Conservation (phyloP, 2,113 vertebrate genomes). For the Odontophorus gujanensis region DNA sequence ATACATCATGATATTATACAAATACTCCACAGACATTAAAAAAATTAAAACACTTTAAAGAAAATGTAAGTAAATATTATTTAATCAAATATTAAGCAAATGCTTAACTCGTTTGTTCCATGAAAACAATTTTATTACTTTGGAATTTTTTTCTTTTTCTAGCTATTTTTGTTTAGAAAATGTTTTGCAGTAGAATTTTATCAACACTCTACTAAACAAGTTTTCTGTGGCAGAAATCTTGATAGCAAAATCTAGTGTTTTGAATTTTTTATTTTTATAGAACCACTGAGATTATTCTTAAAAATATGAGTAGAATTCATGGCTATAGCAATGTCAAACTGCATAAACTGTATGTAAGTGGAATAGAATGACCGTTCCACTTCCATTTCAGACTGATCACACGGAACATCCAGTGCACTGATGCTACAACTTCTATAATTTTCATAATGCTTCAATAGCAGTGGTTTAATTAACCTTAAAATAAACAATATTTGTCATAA, state of each 20-base stretch:
- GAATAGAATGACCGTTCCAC: slow-evolving; percentile 43
- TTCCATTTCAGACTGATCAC: slow-evolving; percentile 56
- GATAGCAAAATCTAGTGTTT: slow-evolving; percentile 75
- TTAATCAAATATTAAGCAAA: slow-evolving; percentile 82
- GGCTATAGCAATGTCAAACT: slow-evolving; percentile 64
- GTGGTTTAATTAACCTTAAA: slow-evolving; percentile 70
- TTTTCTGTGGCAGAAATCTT: slow-evolving; percentile 79
- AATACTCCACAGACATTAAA: slow-evolving; percentile 87
- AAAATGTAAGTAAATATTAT: slow-evolving; percentile 83
- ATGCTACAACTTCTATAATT: slow-evolving; percentile 39
- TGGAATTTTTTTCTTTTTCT: slow-evolving; percentile 77
- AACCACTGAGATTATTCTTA: slow-evolving; percentile 71
- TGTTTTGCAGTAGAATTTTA: slow-evolving; percentile 80
- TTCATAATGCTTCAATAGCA: slow-evolving; percentile 46
- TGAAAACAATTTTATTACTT: slow-evolving; percentile 83
- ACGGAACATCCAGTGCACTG: slow-evolving; percentile 28
- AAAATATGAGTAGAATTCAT: slow-evolving; percentile 65
- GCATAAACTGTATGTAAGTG: slow-evolving; percentile 40
- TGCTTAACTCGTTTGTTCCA: slow-evolving; percentile 74
- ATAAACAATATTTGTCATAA: slow-evolving; percentile 75
- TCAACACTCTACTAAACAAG: slow-evolving; percentile 75
- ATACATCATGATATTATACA: slow-evolving; percentile 86
- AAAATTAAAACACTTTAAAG: slow-evolving; percentile 85
- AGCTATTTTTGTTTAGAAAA: slow-evolving; percentile 75
- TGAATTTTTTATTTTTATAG: slow-evolving; percentile 16